Percentiles rank a stretch among this genome's conserved stretches.
phyloP scores from a whole-genome alignment of 2,113 vertebrate species.

The Empidonax alnorum region DNA sequence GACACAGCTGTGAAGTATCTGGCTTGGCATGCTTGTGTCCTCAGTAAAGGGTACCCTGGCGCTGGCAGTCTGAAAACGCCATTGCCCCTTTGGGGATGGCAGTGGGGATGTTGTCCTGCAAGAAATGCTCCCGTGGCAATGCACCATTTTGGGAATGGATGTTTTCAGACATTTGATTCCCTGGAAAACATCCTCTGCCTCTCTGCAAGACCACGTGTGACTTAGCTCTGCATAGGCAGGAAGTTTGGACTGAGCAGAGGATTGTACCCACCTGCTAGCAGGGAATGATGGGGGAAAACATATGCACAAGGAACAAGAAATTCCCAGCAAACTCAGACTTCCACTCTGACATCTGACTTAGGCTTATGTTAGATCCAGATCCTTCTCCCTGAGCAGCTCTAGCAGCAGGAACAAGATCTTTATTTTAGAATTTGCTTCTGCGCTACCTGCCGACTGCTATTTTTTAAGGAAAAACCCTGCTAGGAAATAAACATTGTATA shows the following conservation, averaged over 20 bases:
- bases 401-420: background rate
- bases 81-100: background rate
- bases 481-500: slow-evolving; percentile 28
- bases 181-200: background rate
- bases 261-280: background rate
- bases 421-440: background rate
- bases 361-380: background rate
- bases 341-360: background rate
- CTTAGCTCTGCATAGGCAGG: background rate
- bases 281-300: background rate
- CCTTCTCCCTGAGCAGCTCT: background rate
- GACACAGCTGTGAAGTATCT: background rate
- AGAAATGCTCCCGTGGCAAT: background rate
- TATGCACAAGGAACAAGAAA: background rate
- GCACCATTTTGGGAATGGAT: background rate
- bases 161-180: fast-evolving
- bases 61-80: background rate
- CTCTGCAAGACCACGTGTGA: background rate
- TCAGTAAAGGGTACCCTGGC: background rate
- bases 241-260: background rate
- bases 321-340: background rate
- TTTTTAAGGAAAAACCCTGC: slow-evolving; percentile 37
- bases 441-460: background rate
- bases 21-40: background rate
- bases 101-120: background rate